Evolutionary conservation across 2,888 invertebrate genomes (phyloP).

Genomic region (Ormyrus thymus): DNA sequence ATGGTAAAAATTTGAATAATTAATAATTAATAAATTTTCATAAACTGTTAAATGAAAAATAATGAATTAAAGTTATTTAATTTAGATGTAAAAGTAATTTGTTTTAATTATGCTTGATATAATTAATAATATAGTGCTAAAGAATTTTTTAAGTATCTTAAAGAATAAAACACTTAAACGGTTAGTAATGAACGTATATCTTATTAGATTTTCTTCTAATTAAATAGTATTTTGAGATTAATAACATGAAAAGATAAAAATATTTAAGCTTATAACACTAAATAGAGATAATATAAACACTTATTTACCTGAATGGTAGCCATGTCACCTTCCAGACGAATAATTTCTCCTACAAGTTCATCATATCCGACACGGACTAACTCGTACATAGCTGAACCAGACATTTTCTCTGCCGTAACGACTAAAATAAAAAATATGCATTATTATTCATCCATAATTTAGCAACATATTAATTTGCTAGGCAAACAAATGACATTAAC

Average conservation of each 20-base stretch:
- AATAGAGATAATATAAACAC: constrained; percentile 61
- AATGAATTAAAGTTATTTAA: neutral
- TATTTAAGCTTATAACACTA: too few species aligned
- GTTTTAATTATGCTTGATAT: neutral
- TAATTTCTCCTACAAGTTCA: constrained; percentile 99
- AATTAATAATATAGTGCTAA: neutral
- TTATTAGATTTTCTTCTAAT: too few species aligned
- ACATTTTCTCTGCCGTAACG: constrained; percentile 99
- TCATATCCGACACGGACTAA: constrained; percentile 98
- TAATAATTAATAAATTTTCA: neutral
- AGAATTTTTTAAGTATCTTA: neutral
- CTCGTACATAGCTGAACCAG: constrained; percentile 99
- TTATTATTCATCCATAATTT: neutral
- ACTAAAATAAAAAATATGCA: constrained; percentile 79
- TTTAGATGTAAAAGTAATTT: neutral
- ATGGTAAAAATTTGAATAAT: neutral
- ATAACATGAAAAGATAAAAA: too few species aligned
- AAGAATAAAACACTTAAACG: neutral
- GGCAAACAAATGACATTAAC: neutral
- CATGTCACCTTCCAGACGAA: constrained; percentile 99
- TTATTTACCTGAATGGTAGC: constrained; percentile 97
- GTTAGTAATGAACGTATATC: too few species aligned
- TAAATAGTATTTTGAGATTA: too few species aligned
- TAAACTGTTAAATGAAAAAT: too few species aligned
- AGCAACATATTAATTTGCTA: constrained; percentile 10